These are phyloP conservation scores for Patella ulyssiponensis DNA, from an alignment of 2,888 invertebrate species.

Conservation along the genomic window DNA sequence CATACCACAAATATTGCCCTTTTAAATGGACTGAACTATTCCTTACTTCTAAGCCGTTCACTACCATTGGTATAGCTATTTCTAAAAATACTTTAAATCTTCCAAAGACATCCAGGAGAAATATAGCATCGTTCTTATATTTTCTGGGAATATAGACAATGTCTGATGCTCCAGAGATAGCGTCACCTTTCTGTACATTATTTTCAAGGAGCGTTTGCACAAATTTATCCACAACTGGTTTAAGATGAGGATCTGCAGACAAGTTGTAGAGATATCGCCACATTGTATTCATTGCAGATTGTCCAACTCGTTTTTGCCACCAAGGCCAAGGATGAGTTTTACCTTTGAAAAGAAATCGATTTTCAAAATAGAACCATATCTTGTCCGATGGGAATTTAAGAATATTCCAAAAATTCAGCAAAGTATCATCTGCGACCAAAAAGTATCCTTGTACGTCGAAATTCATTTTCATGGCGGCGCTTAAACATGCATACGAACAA, in stretches of 20 bases:
- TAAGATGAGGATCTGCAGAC: too few species aligned
- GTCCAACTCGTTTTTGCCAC: not conserved
- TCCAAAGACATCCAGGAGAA: not conserved
- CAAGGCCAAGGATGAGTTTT: not conserved
- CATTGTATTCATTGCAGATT: not conserved
- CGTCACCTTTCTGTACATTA: not conserved
- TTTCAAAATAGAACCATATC: not conserved
- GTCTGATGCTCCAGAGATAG: not conserved
- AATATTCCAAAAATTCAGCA: not conserved
- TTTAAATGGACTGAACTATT: not conserved
- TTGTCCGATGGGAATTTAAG: not conserved
- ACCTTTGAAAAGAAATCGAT: not conserved
- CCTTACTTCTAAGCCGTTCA: not conserved
- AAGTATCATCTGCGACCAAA: not conserved
- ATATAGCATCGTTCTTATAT: constrained; percentile 1
- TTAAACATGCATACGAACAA: not conserved
- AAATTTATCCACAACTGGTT: too few species aligned
- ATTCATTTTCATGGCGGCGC: not conserved
- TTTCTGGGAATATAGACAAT: constrained; percentile 15
- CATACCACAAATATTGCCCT: constrained; percentile 2
- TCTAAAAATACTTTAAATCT: constrained; percentile 2
- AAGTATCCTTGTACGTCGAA: not conserved
- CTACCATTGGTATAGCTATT: constrained; percentile 4
- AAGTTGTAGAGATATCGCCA: not conserved
- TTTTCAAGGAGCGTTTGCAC: not conserved